phyloP scores from a whole-genome alignment of 2,113 vertebrate genomes.

The Aegithalos caudatus region DNA sequence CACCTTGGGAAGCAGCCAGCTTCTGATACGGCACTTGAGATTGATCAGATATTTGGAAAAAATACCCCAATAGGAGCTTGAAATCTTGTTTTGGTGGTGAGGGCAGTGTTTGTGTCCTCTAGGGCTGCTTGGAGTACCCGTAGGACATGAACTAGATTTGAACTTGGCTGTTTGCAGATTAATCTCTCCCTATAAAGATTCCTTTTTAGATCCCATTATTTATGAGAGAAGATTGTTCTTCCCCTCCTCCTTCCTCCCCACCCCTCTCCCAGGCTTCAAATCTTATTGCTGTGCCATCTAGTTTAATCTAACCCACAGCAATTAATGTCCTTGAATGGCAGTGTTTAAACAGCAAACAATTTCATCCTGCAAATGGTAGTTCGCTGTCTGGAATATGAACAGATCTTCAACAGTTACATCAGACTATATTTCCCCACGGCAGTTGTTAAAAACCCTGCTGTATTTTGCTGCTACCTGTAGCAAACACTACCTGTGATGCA shows the following conservation, averaged over 20 bases:
- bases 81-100: not conserved
- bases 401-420: constrained; percentile 30
- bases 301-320: constrained; percentile 69
- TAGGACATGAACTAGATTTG: not conserved
- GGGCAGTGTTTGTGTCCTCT: not conserved
- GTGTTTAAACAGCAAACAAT: constrained; percentile 67
- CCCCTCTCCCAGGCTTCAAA: constrained; percentile 6
- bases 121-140: rapidly evolving
- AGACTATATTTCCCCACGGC: constrained; percentile 29
- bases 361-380: constrained; percentile 48
- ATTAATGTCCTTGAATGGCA: constrained; percentile 70
- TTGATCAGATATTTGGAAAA: not conserved
- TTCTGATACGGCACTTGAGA: not conserved
- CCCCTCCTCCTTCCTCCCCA: not conserved
- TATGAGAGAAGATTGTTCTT: constrained; percentile 11
- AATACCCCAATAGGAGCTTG: not conserved
- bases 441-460: not conserved
- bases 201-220: constrained; percentile 50
- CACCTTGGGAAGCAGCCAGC: not conserved
- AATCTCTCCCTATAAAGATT: constrained; percentile 17
- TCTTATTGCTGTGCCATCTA: constrained; percentile 40
- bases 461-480: not conserved
- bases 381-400: constrained; percentile 49
- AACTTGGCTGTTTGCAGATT: not conserved
- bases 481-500: not conserved